Conservation (phyloP, 2,797 vertebrate genomes). For the Crenuchus spilurus region DNA sequence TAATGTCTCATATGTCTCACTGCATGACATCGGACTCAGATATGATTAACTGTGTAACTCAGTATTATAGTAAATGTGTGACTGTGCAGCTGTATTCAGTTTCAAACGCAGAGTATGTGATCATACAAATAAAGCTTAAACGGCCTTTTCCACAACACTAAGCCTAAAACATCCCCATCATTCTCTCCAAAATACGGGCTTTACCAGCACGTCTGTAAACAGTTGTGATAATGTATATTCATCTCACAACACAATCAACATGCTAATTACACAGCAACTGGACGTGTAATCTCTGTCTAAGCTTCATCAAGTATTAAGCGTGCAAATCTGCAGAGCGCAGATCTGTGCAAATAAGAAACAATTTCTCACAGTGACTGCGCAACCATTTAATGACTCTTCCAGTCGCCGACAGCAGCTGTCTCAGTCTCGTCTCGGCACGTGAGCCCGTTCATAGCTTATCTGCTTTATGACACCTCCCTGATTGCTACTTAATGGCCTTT, state of each 20-base stretch:
- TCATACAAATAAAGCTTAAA: neutral
- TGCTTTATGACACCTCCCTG: conserved; percentile 32
- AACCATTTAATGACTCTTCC: conserved; percentile 41
- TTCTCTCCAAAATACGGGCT: neutral
- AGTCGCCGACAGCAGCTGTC: conserved; percentile 29
- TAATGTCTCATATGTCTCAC: too few species aligned
- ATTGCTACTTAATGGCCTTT: conserved; percentile 42
- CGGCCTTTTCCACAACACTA: neutral
- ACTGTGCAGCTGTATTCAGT: too few species aligned
- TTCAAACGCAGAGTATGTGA: too few species aligned
- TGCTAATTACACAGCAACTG: conserved; percentile 20
- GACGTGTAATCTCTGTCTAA: conserved; percentile 4
- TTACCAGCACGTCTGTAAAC: neutral
- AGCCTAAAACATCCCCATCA: neutral
- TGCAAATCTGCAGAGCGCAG: neutral
- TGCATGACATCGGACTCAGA: too few species aligned
- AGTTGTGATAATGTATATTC: neutral
- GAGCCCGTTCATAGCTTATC: conserved; percentile 38
- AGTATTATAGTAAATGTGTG: too few species aligned
- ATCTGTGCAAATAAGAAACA: conserved; percentile 27
- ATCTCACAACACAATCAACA: conserved; percentile 7
- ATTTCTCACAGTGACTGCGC: conserved; percentile 23
- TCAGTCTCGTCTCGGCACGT: conserved; percentile 15
- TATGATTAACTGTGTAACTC: too few species aligned
- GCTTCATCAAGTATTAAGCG: conserved; percentile 22